These are phyloP conservation scores for Platichthys stellatus DNA, from an alignment of 2,113 vertebrate genomes.

Conservation along the genomic window DNA sequence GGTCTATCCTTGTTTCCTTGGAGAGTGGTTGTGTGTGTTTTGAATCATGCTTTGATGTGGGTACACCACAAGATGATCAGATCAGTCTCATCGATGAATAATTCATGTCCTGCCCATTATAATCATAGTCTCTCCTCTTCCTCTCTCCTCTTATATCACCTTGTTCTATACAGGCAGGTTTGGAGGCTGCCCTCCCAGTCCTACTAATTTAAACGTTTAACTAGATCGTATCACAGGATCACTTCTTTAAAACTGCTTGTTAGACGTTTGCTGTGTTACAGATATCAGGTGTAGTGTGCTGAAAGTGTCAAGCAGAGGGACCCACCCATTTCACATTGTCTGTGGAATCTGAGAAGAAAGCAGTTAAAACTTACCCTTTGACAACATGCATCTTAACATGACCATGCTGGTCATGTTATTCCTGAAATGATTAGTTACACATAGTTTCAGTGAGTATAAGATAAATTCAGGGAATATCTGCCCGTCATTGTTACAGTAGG, in stretches of 20 bases:
- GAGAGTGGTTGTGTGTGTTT: conserved; percentile 7
- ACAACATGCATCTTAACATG: background rate
- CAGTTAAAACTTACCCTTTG: background rate
- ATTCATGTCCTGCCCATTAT: conserved; percentile 48
- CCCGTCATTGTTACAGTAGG: background rate
- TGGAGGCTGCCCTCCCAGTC: background rate
- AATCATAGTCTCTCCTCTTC: conserved; percentile 2
- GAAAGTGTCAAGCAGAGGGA: conserved; percentile 24
- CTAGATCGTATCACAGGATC: background rate
- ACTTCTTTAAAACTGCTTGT: background rate
- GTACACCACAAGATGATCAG: conserved; percentile 43
- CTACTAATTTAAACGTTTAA: background rate
- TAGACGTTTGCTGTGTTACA: background rate
- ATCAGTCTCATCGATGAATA: conserved; percentile 50
- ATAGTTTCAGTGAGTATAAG: background rate
- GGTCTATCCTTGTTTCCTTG: background rate
- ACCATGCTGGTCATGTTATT: background rate
- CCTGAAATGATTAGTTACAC: background rate
- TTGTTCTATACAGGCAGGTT: background rate
- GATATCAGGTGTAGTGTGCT: background rate
- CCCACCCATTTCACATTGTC: background rate
- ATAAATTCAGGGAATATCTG: background rate
- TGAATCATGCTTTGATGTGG: conserved; percentile 12
- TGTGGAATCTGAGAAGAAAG: background rate
- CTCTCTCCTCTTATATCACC: background rate